These are phyloP conservation scores for Thaumatotibia leucotreta DNA, from an alignment of 1,140 invertebrate genomes.

Conservation along the genomic window DNA sequence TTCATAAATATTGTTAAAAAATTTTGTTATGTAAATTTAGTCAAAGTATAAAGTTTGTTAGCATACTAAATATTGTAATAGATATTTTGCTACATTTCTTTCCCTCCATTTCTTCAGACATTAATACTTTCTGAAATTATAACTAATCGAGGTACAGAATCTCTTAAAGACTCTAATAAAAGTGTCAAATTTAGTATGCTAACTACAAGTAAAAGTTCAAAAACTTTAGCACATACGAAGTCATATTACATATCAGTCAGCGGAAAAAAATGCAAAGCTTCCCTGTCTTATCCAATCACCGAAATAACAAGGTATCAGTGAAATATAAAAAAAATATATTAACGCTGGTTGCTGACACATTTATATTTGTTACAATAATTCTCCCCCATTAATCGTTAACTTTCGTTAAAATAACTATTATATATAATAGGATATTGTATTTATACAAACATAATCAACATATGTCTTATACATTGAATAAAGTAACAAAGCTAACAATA, in stretches of 20 bases:
- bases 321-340: background rate
- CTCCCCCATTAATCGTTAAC: background rate
- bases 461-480: background rate
- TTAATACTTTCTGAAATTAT: background rate
- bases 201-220: background rate
- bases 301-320: background rate
- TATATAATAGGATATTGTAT: background rate
- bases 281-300: slow-evolving; percentile 32
- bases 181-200: background rate
- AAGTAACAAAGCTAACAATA: background rate
- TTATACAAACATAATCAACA: background rate
- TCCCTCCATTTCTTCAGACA: background rate
- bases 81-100: background rate
- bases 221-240: slow-evolving; percentile 7
- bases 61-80: background rate
- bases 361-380: background rate
- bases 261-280: slow-evolving; percentile 16
- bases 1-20: background rate
- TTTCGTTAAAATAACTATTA: background rate
- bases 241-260: slow-evolving; percentile 9
- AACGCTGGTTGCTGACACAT: background rate
- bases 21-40: background rate
- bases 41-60: background rate
- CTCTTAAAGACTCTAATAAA: background rate
- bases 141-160: background rate